Conservation (phyloP, 2,888 invertebrate species). For the Willowsia nigromaculata region DNA sequence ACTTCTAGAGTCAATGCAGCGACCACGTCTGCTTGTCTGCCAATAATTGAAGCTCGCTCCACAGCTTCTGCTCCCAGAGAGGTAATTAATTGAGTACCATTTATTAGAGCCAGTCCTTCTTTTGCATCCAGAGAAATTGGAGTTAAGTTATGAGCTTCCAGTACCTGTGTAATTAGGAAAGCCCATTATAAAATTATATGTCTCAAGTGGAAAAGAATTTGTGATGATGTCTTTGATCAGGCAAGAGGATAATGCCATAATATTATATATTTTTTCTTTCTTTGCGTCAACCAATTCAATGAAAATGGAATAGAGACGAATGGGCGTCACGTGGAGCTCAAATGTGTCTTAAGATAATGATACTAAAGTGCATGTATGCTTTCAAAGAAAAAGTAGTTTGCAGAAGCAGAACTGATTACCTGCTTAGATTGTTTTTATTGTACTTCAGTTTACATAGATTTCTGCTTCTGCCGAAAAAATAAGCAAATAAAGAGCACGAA, state of each 20-base stretch:
- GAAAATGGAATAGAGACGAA: neutral
- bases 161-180: constrained; percentile 80
- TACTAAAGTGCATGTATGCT: neutral
- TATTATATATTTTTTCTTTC: too few species aligned
- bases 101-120: constrained; percentile 85
- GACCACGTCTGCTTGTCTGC: constrained; percentile 85
- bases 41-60: constrained; percentile 83
- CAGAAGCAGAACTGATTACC: neutral
- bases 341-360: neutral
- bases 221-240: too few species aligned
- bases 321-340: neutral
- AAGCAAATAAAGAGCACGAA: neutral
- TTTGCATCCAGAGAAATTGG: constrained; percentile 84
- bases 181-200: neutral
- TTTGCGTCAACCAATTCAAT: neutral
- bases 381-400: neutral
- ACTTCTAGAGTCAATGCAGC: constrained; percentile 85
- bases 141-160: constrained; percentile 83
- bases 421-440: neutral
- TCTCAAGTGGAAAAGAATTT: neutral
- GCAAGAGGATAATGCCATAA: too few species aligned
- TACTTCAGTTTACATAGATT: neutral
- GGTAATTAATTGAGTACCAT: constrained; percentile 86
- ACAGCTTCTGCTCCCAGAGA: constrained; percentile 85
- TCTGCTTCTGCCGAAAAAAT: neutral